Evolutionary conservation across 2,113 vertebrate genomes (phyloP), one percentile per base, ranked within the genome.

Genomic region (Bufo gargarizans): DNA sequence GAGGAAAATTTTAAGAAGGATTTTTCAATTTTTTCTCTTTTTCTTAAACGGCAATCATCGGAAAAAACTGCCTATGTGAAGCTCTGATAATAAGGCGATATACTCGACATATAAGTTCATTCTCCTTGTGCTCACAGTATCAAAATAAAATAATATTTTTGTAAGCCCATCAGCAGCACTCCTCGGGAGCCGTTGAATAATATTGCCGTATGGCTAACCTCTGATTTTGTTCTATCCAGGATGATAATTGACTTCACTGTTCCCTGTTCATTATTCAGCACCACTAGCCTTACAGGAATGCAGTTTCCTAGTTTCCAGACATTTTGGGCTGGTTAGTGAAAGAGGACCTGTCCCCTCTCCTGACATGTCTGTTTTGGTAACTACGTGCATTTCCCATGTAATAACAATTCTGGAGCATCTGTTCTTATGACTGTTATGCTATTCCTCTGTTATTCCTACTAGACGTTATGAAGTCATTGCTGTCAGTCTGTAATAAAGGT

Each of bases 151-250:
- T 55, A 78, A 78, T 78, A 56, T 56, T 56, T 55, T 56, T 78
- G n/a, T 53, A 78, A 78, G 77, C 77, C 20, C 77, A 56, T 78
- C 77, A 56, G 53, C n/a, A 55, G 77, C 77, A 78, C 77, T 78
- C 53, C 77, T 78, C 33, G 22, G 77, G 53, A 53, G 50, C 50
- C 50, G 10, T 78, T 56, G 20, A n/a, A 56, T 78, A 78, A 78
- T 78, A 55, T 78, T 56, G 53, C 20, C 77, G 56, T 56, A 78
- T 22, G 53, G 33, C 4, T 56, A 78, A 78, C 77, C 56, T 78
- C 77, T 78, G 20, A 56, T 78, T 56, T 55, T 33, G 20, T 56
- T 78, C 50, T 78, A n/a, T 78, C 50, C 77, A 22, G 74, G 77
- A 22, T 55, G 77, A 53, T 55, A 78, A 78, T 56, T 56, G 8